These are phyloP conservation scores for Pedicia rivosa DNA, from an alignment of 2,888 invertebrate species.

Conservation along the genomic window DNA sequence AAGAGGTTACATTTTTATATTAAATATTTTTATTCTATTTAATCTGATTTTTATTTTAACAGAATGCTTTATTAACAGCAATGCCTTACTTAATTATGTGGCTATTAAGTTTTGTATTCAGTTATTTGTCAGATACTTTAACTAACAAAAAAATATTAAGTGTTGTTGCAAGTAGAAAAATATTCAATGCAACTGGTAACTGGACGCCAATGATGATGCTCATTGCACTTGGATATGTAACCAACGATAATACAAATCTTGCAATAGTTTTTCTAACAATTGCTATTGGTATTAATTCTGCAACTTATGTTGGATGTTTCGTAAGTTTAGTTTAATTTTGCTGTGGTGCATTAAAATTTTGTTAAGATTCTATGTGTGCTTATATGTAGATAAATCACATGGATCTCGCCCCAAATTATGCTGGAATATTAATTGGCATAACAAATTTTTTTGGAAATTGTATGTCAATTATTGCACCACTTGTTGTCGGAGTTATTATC, in stretches of 20 bases:
- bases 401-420: conserved; percentile 47
- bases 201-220: conserved; percentile 39
- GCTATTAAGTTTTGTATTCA: conserved; percentile 27
- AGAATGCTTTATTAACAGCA: conserved; percentile 28
- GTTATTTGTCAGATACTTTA: conserved; percentile 27
- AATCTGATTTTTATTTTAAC: no score
- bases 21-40: no score
- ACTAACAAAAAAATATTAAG: conserved; percentile 19
- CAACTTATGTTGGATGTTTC: conserved; percentile 41
- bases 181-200: conserved; percentile 30
- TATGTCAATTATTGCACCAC: conserved; percentile 41
- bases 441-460: conserved; percentile 42
- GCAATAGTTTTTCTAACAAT: conserved; percentile 38
- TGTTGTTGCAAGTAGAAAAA: conserved; percentile 20
- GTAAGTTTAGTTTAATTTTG: no score
- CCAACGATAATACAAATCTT: conserved; percentile 26
- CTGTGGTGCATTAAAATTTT: no score
- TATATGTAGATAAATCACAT: conserved; percentile 37
- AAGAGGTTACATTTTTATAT: no score
- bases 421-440: conserved; percentile 49
- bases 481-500: conserved; percentile 37
- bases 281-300: conserved; percentile 44
- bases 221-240: conserved; percentile 35
- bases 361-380: no score
- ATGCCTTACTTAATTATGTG: conserved; percentile 32